Evolutionary conservation across 2,797 vertebrate species (phyloP), one percentile per base, ranked within the genome.

Genomic region (Myotis findleyi): DNA sequence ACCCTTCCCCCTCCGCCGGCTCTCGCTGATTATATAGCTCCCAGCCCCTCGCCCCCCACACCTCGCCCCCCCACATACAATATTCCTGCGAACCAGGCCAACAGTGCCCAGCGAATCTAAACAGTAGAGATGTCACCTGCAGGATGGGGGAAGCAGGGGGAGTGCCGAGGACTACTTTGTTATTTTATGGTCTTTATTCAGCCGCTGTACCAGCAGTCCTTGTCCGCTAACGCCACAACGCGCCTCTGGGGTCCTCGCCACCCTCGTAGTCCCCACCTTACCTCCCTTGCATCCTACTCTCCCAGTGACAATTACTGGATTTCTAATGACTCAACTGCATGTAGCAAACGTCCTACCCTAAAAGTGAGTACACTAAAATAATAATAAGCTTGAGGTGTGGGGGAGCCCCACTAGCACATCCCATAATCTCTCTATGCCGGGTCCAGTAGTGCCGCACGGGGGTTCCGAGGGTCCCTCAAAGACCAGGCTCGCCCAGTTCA

Each of bases 81-180:
- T 10, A 30, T 38, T n/a, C 55, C 87, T 21, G 20, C 20, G 51
- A 30, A 47, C 55, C 47, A 49, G 33, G 62, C 30, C 69, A 62
- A 49, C 68, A 1, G 69, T 27, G 89, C 66, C 36, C 5, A 73
- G 96, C 84, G 95, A 95, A 88, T 96, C 97, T 93, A 80, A 62
- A 85, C 95, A 97, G 96, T 85, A 88, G 97, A 87, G 96, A 98
- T 98, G 98, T 98, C 98, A 98, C 98, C 97, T 96, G 96, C 97
- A 36, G 64, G 64, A 68, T 68, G 13, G 27, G 41, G 49, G 73
- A 4, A n/a, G 51, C n/a, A 12, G 21, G 75, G 49, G n/a, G 10
- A 21, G 80, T 79, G 90, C 79, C 77, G 68, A 94, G 73, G 55
- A 55, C 97, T 94, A 77, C 55, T 20, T 64, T 33, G 59, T 83